phyloP scores from a whole-genome alignment of 1,140 invertebrate genomes.

The Octopus sinensis region DNA sequence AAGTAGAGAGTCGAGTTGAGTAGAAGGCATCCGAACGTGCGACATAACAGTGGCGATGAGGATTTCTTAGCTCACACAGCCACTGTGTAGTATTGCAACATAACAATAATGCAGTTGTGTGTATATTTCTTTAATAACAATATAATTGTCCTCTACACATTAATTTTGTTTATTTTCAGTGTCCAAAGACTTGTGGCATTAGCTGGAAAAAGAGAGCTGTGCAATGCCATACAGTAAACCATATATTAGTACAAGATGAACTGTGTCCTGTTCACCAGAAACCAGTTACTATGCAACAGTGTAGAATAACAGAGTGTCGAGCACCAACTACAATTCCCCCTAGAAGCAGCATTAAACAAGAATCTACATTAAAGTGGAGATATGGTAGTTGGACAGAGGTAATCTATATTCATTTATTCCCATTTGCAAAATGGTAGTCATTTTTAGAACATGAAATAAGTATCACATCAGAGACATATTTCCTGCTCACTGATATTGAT shows the following conservation, averaged over 20 bases:
- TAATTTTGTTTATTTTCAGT: constrained; percentile 34
- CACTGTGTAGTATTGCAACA: no score
- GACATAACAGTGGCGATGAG: no score
- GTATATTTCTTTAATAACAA: no score
- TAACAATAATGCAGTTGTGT: no score
- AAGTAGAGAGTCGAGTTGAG: no score
- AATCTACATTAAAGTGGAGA: constrained; percentile 29
- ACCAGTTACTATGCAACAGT: not conserved
- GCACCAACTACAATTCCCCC: not conserved
- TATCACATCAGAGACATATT: no score
- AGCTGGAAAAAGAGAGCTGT: constrained; percentile 51
- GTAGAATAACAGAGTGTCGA: not conserved
- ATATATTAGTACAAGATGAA: not conserved
- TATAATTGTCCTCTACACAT: no score
- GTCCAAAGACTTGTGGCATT: constrained; percentile 57
- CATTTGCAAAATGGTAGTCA: constrained; percentile 74
- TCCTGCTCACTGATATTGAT: no score
- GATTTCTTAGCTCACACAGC: no score
- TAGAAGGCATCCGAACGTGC: no score
- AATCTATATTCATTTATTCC: constrained; percentile 24
- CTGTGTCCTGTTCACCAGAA: not conserved
- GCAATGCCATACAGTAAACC: constrained; percentile 31
- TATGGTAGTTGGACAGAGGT: constrained; percentile 46
- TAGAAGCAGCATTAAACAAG: not conserved
- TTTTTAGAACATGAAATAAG: no score